Conservation (phyloP, 2,888 invertebrate species). For the Capitulum mitella region DNA sequence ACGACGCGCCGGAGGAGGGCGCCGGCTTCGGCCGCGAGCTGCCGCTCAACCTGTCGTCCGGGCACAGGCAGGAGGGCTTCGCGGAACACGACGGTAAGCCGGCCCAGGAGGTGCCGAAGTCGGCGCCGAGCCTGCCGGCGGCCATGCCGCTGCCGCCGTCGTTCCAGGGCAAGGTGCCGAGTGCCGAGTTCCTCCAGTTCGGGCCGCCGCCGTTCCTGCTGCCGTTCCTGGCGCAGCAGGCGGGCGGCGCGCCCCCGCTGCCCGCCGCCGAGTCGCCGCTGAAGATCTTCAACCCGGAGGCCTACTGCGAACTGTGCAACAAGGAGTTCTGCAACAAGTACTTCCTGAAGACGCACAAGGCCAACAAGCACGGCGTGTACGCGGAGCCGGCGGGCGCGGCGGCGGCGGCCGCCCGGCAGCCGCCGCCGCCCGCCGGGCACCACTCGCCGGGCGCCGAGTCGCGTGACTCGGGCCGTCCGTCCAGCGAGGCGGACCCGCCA, state of each 20-base stretch:
- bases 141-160: conserved; percentile 34
- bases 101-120: background rate
- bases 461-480: conserved; percentile 23
- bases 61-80: conserved; percentile 31
- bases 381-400: conserved; percentile 47
- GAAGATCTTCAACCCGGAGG: conserved; percentile 41
- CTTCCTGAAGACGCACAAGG: conserved; percentile 48
- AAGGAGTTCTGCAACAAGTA: conserved; percentile 66
- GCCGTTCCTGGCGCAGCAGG: conserved; percentile 33
- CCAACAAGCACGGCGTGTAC: conserved; percentile 45
- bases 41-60: conserved; percentile 34
- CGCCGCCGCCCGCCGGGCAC: background rate
- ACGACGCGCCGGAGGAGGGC: background rate
- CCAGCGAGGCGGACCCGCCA: conserved; percentile 12
- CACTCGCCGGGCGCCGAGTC: conserved; percentile 11
- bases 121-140: conserved; percentile 28
- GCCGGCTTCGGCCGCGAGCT: background rate
- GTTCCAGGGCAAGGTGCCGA: conserved; percentile 32
- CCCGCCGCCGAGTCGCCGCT: background rate
- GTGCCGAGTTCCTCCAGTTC: conserved; percentile 33
- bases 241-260: background rate
- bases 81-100: background rate
- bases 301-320: conserved; percentile 61
- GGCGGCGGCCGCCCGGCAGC: background rate
- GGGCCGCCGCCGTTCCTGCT: conserved; percentile 34